Percentiles rank a stretch among this genome's conserved stretches.
Conservation (phyloP, 2,888 invertebrate species). For the Pterostichus madidus region DNA sequence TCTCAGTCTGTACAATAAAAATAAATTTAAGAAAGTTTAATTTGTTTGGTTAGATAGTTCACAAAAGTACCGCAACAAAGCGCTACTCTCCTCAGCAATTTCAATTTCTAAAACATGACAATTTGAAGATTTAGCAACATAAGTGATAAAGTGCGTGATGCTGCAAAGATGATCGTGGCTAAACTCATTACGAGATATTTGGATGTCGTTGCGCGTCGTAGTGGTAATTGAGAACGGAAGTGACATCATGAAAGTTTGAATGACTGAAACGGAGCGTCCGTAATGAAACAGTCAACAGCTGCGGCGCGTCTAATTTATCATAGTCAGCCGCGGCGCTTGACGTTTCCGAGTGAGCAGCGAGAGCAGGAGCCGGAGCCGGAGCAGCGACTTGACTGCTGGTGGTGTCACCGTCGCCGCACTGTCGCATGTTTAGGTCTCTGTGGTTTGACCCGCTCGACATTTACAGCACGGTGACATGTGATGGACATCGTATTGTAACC, state of each 20-base stretch:
- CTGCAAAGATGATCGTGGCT: background rate
- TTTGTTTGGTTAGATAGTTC: too few species aligned
- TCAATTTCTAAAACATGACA: too few species aligned
- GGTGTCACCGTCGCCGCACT: slow-evolving; percentile 30
- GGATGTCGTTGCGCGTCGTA: slow-evolving; percentile 21
- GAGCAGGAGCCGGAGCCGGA: background rate
- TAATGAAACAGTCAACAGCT: slow-evolving; percentile 66
- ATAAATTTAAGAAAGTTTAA: too few species aligned
- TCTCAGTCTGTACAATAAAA: too few species aligned
- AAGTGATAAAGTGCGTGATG: slow-evolving; percentile 9
- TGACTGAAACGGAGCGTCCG: slow-evolving; percentile 56
- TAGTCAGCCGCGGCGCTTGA: slow-evolving; percentile 66
- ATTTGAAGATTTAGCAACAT: background rate
- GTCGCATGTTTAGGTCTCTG: slow-evolving; percentile 45
- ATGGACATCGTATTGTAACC: too few species aligned
- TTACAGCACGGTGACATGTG: background rate
- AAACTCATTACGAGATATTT: slow-evolving; percentile 48
- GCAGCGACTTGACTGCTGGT: slow-evolving; percentile 3
- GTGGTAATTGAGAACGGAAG: slow-evolving; percentile 65
- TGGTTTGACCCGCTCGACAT: slow-evolving; percentile 32
- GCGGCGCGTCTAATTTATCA: slow-evolving; percentile 65
- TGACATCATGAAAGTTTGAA: slow-evolving; percentile 64
- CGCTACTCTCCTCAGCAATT: too few species aligned
- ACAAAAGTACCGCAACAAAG: too few species aligned
- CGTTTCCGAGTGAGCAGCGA: slow-evolving; percentile 67